Conservation (phyloP, 64 coral and sea anemone species). For the Pocillopora damicornis region DNA sequence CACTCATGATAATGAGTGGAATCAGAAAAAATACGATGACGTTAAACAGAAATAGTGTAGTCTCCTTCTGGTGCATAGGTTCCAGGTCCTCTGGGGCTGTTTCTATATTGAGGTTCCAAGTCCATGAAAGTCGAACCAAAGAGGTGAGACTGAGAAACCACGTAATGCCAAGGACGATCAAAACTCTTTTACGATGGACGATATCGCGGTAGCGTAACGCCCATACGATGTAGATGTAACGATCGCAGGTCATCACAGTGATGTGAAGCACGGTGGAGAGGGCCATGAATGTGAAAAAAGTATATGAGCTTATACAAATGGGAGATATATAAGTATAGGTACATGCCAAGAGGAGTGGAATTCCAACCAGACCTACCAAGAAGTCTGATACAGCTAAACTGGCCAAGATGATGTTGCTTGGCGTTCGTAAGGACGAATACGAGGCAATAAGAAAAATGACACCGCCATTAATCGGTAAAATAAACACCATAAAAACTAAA, state of each 20-base stretch:
- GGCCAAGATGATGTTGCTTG: conserved; percentile 51
- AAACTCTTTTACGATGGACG: conserved; percentile 23
- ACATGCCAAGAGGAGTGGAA: conserved; percentile 48
- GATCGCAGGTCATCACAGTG: conserved; percentile 37
- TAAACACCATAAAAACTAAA: conserved; percentile 11
- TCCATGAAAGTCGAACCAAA: conserved; percentile 48
- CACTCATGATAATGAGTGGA: conserved; percentile 28
- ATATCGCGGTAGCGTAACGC: conserved; percentile 50
- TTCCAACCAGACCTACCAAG: conserved; percentile 30
- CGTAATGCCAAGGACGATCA: neutral
- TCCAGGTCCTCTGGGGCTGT: neutral
- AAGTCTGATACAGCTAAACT: conserved; percentile 55
- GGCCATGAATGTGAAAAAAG: conserved; percentile 45
- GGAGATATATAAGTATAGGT: neutral
- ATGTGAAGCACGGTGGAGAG: conserved; percentile 47
- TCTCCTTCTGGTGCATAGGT: conserved; percentile 3
- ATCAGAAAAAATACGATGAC: conserved; percentile 26
- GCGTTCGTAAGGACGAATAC: conserved; percentile 8
- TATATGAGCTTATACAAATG: conserved; percentile 14
- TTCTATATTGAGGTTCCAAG: neutral
- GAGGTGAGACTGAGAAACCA: conserved; percentile 46
- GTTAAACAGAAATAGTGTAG: conserved; percentile 29
- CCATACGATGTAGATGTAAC: conserved; percentile 50
- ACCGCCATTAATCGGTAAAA: conserved; percentile 34
- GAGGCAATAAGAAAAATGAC: conserved; percentile 22